Base-by-base conservation (phyloP, 2,113 vertebrate genomes). In the Orcinus orca region DNA sequence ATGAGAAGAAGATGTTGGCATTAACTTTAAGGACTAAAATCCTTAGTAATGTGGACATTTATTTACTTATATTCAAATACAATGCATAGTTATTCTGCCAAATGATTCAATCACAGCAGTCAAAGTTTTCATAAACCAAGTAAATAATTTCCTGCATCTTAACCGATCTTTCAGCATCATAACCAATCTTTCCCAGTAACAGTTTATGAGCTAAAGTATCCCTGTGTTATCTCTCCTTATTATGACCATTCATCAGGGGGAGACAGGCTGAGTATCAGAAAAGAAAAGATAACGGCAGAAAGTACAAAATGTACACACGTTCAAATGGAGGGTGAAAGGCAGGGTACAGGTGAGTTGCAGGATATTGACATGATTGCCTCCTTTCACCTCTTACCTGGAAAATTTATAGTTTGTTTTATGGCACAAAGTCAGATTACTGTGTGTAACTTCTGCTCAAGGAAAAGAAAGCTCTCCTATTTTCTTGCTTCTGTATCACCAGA, bases 141-240 rank as follows among this genome's bases (percentile, higher is more conserved):
- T 41, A 63, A 41, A 70, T 93, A 83, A 63, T 65, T 87, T 92
- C 70, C 31, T 31, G 5, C 71, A 58, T 79, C 83, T 89, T 53
- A 83, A 53, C 50, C 14, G 33, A 33, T 53, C 33, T 91, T 93
- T 90, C 5, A 2, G 58, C 50, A 62, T 74, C 80, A 38, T 26
- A 47, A 38, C 77, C 73, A 50, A 41, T 0, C 26, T 97, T 97
- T 77, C n/a, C 8, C 2, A 82, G 11, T 87, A 97, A 94, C 62
- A 95, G 47, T 91, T 94, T 93, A 73, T 89, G 83, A 79, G 77
- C 93, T 97, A 62, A 60, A 96, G 91, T 18, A 10, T 95, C 53
- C 20, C 88, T 90, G 41, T 44, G 93, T 95, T 94, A 89, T 89
- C 95, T 81, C 15, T 80, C 70, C 70, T 96, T 90, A 76, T 50